Evolutionary conservation across 2,888 invertebrate species (phyloP), one percentile per base, ranked within the genome.

Genomic region (Harmothoe impar): DNA sequence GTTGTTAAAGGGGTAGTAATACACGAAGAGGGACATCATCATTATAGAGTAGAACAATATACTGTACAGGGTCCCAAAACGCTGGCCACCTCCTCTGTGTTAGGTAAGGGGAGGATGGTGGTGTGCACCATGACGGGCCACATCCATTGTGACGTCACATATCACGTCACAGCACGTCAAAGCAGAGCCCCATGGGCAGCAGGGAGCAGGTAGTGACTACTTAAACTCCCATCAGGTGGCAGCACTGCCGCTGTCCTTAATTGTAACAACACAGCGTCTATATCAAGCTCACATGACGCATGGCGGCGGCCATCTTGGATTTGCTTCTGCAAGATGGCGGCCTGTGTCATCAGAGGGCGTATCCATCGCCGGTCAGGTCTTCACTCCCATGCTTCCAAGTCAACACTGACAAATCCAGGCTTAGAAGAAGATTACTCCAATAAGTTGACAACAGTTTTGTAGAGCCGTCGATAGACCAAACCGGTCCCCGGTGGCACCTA

Each of bases 401-500:
- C 62, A 62, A 3, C 62, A 62, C n/a, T 20, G 56, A 85, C 85
- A 52, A 29, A 54, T 25, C 1, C 56, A 29, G 15, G 56, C n/a
- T 85, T 29, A n/a, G 1, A 51, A 29, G 23, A 68, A 72, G 33
- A 56, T 89, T 31, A 72, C 62, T 89, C 77, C n/a, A 89, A 15
- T 68, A 89, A 23, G 15, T 68, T 52, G 35, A 72, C 89, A 89
- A 89, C 89, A 15, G 23, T 72, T 29, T 68, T 89, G 29, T 68
- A 77, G 7, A 89, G 20, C n/a, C 52, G 0, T 15, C 77, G 12
- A 43, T 77, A 72, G 89, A 72, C 77, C 89, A 51, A 31, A 33
- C 68, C 43, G 68, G 77, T 54, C 68, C 68, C 29, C 23, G 23
- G 51, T 68, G 51, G 17, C 54, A 52, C 86, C 89, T 89, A 89